Evolutionary conservation across 2,888 invertebrate species (phyloP), one percentile per base, ranked within the genome.

Genomic region (Lissonota sp.): DNA sequence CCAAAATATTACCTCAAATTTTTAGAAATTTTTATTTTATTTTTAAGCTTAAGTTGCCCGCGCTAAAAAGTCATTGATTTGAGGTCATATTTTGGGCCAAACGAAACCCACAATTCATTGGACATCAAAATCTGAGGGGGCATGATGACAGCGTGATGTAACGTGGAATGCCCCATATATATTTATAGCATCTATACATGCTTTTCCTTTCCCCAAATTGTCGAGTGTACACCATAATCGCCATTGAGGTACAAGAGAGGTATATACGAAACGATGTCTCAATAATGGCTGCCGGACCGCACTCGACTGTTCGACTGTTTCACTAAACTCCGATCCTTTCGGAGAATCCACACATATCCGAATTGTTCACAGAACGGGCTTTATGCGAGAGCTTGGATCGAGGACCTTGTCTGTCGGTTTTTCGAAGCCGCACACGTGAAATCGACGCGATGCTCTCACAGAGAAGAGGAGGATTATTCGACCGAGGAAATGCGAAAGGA

Each of bases 241-340:
- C 12, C 16, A 12, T 53, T 6, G 53, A 14, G 14, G 4, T 26
- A 39, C 51, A 49, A 6, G 40, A n/a, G 6, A 26, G 14, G 55
- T 37, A 42, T 37, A 42, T 26, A 55, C 49, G 60, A 26, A 63
- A 67, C 67, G 72, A 77, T 77, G 77, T 80, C 80, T 80, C 73
- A 77, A 80, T 80, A 80, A 80, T 77, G 80, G 77, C 73, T 12
- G 73, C 73, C 58, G 55, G 62, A 80, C 80, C 80, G 77, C 77
- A 66, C 58, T 53, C 62, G 26, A 16, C 1, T 12, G 12, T 14
- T 16, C 53, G 44, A 10, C 7, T 44, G 44, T 44, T 44, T 10
- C 44, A 26, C 26, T 6, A 44, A 44, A 44, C 44, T 44, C 44
- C 10, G 7, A 10, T 44, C 44, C 44, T 44, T 44, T 44, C 10